Conservation (phyloP, 2,113 vertebrate species). For the Tamias sibiricus region DNA sequence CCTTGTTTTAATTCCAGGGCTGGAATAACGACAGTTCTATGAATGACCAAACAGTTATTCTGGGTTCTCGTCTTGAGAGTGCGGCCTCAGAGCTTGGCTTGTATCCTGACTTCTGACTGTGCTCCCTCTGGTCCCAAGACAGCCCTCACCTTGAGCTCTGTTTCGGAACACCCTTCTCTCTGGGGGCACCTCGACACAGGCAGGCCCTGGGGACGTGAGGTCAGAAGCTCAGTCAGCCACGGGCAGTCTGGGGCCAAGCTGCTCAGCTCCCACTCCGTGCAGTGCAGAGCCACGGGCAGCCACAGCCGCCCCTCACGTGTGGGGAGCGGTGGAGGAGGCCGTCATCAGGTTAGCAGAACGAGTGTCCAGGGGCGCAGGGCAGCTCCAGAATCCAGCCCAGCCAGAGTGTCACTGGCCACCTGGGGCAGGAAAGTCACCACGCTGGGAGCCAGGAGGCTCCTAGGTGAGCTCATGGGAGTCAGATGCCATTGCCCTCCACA, state of each 20-base stretch:
- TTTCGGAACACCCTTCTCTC: conserved; percentile 75
- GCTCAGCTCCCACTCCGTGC: conserved; percentile 40
- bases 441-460: background rate
- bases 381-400: background rate
- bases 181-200: conserved; percentile 68
- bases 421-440: background rate
- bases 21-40: conserved; percentile 84
- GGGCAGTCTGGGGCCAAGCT: conserved; percentile 31
- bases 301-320: background rate
- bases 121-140: conserved; percentile 70
- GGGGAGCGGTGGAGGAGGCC: background rate
- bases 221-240: conserved; percentile 66
- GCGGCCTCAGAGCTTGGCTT: conserved; percentile 79
- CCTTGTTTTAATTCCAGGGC: conserved; percentile 83
- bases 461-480: background rate
- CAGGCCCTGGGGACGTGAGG: conserved; percentile 37
- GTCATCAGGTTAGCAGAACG: background rate
- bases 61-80: conserved; percentile 77
- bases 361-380: background rate
- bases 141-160: conserved; percentile 79
- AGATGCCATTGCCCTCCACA: fast-evolving
- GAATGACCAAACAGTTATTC: conserved; percentile 81
- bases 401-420: background rate
- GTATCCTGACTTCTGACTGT: conserved; percentile 78
- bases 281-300: background rate